These are phyloP conservation scores for Cyprinodon brontotheroides DNA, from an alignment of 2,113 vertebrate genomes.

Conservation along the genomic window DNA sequence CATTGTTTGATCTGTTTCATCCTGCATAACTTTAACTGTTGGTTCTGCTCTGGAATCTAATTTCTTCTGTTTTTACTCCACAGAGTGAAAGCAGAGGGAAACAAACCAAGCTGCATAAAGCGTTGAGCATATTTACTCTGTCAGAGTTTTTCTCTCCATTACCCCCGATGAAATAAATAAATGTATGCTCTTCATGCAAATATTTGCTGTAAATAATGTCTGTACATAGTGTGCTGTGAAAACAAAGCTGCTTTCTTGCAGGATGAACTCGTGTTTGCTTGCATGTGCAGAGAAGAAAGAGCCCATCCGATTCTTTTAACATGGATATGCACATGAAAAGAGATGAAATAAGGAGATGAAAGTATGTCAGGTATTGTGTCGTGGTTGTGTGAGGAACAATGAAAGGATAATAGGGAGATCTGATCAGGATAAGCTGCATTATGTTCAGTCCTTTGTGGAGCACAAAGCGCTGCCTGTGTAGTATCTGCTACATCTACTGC, in stretches of 20 bases:
- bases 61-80: no score
- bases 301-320: conserved; percentile 7
- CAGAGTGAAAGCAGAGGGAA: no score
- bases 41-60: no score
- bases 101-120: no score
- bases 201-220: not conserved
- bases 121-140: no score
- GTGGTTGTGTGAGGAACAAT: conserved; percentile 45
- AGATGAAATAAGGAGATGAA: conserved; percentile 48
- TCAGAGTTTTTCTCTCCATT: no score
- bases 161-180: no score
- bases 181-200: no score
- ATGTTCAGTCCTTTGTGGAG: conserved; percentile 49
- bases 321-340: conserved; percentile 17
- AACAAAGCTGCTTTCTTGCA: not conserved
- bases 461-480: conserved; percentile 42
- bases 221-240: not conserved
- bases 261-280: not conserved
- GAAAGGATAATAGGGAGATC: conserved; percentile 49
- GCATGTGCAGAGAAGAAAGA: conserved; percentile 24
- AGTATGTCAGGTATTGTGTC: conserved; percentile 65
- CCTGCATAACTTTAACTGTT: no score
- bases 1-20: no score
- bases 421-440: conserved; percentile 43
- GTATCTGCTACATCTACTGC: conserved; percentile 25